Percentiles rank a stretch among this genome's conserved stretches.
Conservation (phyloP, 2,113 vertebrate genomes). For the Clinocottus analis region DNA sequence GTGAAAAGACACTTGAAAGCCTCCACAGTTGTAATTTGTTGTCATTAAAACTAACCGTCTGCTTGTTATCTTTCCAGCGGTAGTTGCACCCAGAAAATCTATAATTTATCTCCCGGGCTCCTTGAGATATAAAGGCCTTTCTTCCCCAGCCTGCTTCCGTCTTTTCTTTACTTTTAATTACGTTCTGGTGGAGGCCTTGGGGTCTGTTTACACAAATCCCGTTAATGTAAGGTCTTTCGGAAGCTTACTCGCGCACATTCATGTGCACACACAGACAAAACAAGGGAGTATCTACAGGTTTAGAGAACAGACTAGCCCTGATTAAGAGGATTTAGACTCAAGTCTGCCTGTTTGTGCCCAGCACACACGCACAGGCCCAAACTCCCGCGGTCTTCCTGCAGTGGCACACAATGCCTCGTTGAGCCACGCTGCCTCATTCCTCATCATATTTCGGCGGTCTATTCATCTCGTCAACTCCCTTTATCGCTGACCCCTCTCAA, state of each 20-base stretch:
- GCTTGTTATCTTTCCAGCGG: constrained; percentile 25
- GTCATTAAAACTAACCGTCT: constrained; percentile 24
- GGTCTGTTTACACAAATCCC: constrained; percentile 74
- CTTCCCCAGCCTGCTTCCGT: constrained; percentile 20
- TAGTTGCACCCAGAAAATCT: constrained; percentile 21
- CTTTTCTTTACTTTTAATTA: constrained; percentile 72
- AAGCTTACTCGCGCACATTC: constrained; percentile 41
- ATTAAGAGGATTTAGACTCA: constrained; percentile 69
- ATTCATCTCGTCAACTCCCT: constrained; percentile 38
- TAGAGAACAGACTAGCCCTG: constrained; percentile 30
- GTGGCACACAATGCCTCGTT: constrained; percentile 28
- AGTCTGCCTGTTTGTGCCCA: constrained; percentile 44
- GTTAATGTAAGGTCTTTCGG: constrained; percentile 62
- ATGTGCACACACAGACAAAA: constrained; percentile 45
- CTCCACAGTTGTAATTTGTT: constrained; percentile 17
- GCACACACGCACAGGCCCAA: constrained; percentile 10
- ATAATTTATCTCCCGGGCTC: constrained; percentile 31
- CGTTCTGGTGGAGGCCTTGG: constrained; percentile 43
- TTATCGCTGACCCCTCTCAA: constrained; percentile 26
- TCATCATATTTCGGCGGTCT: constrained; percentile 30
- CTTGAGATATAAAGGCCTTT: constrained; percentile 7
- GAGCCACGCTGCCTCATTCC: constrained; percentile 28
- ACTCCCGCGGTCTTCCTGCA: constrained; percentile 31
- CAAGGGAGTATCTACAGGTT: constrained; percentile 47
- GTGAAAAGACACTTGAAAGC: constrained; percentile 10